Conservation (phyloP, 2,797 vertebrate genomes). For the Acridotheres tristis region DNA sequence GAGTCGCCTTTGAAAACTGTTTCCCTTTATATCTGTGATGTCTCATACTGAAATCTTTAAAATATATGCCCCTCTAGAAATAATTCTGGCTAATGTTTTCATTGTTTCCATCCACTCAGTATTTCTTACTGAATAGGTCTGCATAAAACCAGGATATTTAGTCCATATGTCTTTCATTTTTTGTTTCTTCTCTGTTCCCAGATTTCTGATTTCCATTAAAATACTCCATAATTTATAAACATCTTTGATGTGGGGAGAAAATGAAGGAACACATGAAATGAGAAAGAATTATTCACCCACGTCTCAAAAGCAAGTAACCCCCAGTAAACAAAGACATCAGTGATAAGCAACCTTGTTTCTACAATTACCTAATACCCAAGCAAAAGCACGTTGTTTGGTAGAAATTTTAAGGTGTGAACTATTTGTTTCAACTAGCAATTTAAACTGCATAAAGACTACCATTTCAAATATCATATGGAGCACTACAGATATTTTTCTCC, state of each 20-base stretch:
- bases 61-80: slow-evolving; percentile 24
- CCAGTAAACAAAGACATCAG: neutral
- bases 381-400: neutral
- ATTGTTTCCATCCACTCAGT: neutral
- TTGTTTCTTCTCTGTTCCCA: neutral
- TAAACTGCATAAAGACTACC: neutral
- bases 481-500: neutral
- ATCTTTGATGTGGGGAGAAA: neutral
- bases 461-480: neutral
- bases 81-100: slow-evolving; percentile 18
- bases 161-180: neutral
- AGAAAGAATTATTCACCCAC: neutral
- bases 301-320: neutral
- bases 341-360: neutral
- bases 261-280: neutral
- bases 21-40: slow-evolving; percentile 46
- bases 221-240: neutral
- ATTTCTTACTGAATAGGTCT: neutral
- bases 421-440: neutral
- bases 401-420: neutral
- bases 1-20: slow-evolving; percentile 30
- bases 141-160: slow-evolving; percentile 7
- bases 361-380: neutral
- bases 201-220: neutral
- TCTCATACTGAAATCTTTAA: slow-evolving; percentile 38